phyloP scores from a whole-genome alignment of 2,113 vertebrate genomes.

The Daphoenositta chrysoptera region DNA sequence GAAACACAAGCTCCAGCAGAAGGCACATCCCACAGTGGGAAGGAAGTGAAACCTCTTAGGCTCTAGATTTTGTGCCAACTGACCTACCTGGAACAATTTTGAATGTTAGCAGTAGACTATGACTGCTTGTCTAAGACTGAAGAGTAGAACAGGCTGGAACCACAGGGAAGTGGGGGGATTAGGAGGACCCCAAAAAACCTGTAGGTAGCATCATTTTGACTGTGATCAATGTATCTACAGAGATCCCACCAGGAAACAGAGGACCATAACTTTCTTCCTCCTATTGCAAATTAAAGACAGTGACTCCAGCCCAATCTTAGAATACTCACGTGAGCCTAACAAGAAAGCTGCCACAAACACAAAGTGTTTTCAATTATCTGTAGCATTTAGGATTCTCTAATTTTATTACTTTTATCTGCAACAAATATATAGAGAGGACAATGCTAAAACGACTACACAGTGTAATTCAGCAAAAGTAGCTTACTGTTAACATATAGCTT shows the following conservation, averaged over 20 bases:
- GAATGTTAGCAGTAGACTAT: background rate
- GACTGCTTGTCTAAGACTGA: background rate
- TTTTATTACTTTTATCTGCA: background rate
- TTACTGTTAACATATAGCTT: slow-evolving; percentile 7
- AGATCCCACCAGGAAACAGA: background rate
- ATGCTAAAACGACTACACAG: background rate
- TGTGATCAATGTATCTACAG: background rate
- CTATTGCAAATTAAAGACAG: background rate
- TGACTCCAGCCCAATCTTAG: background rate
- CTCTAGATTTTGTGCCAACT: background rate
- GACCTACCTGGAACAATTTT: background rate
- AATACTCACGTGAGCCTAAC: background rate
- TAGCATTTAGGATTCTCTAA: background rate
- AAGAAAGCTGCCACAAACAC: background rate
- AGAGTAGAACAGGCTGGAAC: background rate
- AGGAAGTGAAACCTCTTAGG: background rate
- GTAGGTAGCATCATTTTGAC: background rate
- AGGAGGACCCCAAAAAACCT: background rate
- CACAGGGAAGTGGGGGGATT: background rate
- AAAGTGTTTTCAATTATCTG: background rate
- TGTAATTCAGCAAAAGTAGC: background rate
- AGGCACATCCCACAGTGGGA: background rate
- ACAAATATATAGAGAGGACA: background rate
- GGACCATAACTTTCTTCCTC: background rate
- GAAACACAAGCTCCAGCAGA: background rate